Base-by-base conservation (phyloP, 2,797 vertebrate species). In the Silurus aristotelis region DNA sequence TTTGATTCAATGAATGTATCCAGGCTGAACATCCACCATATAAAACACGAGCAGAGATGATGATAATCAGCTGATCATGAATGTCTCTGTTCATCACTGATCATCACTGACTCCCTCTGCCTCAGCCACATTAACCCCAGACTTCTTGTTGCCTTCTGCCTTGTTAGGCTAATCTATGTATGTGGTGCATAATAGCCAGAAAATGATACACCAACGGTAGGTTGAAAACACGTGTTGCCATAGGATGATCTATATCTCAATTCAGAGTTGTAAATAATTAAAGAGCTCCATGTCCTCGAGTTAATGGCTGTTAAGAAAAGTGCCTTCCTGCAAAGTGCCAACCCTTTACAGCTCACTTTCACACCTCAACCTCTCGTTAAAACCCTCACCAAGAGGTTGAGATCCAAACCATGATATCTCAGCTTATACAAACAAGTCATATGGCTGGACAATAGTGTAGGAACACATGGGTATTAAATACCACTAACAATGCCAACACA, bases 191-290 rank as follows among this genome's bases (percentile, higher is more conserved):
- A 38, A 38, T 38, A 38, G 38, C 38, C 0, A 38, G 38, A 4
- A 38, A 38, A 38, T 38, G 38, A 38, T 38, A 38, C 38, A 4
- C 38, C 38, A 38, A 5, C 38, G 38, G 38, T 38, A 38, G 38
- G 4, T 38, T 38, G 38, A 38, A 67, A 68, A 22, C 72, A 43
- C 9, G 27, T 77, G 70, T 31, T 68, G 31, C 52, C 72, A 79
- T 52, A 68, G 63, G 43, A 71, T 78, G 73, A 86, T 83, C 63
- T 70, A 83, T 70, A 71, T 80, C 80, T 83, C 73, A 83, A 86
- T 78, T 86, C 85, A 83, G 25, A 83, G 72, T 63, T 83, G 85
- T 78, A 66, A 86, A 86, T 86, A 71, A 86, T 86, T 86, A 64
- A 86, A 78, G 72, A 78, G 64, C 58, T 71, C 27, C 55, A 63